Evolutionary conservation across 1,140 invertebrate species (phyloP).

Genomic region (Dinothrombium tinctorium): DNA sequence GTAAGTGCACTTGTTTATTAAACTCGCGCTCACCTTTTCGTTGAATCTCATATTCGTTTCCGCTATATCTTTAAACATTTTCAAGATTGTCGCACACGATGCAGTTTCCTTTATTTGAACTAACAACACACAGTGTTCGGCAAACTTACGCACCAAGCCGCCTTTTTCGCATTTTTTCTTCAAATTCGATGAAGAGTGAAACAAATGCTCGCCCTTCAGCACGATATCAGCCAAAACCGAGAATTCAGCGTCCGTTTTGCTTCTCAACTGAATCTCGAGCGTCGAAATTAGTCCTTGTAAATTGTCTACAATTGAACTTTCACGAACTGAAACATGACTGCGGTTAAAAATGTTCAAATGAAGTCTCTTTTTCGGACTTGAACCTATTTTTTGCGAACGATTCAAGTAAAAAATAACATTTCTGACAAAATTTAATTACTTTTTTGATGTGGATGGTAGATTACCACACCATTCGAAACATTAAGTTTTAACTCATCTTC

Average conservation of each 20-base stretch:
- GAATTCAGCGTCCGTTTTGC: conserved; percentile 79
- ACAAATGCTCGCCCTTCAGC: conserved; percentile 78
- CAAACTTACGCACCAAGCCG: conserved; percentile 39
- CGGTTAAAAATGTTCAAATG: too few relatives aligned
- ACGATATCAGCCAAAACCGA: conserved; percentile 90
- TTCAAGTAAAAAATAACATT: too few relatives aligned
- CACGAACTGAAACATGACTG: conserved; percentile 20
- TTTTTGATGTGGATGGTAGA: too few relatives aligned
- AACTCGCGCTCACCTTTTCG: too few relatives aligned
- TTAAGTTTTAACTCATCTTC: too few relatives aligned
- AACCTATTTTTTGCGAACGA: too few relatives aligned
- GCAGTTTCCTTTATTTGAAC: conserved; percentile 94
- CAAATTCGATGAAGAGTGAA: conserved; percentile 56
- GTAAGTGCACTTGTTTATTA: too few relatives aligned
- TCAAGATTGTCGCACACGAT: conserved; percentile 80
- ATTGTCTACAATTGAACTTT: conserved; percentile 82
- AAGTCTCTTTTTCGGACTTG: too few relatives aligned
- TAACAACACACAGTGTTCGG: conserved; percentile 69
- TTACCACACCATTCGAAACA: too few relatives aligned
- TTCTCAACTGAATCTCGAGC: conserved; percentile 75
- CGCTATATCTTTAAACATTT: conserved; percentile 92
- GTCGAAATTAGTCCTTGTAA: conserved; percentile 82
- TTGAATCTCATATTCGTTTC: conserved; percentile 81
- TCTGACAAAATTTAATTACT: too few relatives aligned
- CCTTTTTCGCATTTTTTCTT: conserved; percentile 62